Evolutionary conservation across 2,797 vertebrate genomes (phyloP), one percentile per base, ranked within the genome.

Genomic region (Microcaecilia unicolor): DNA sequence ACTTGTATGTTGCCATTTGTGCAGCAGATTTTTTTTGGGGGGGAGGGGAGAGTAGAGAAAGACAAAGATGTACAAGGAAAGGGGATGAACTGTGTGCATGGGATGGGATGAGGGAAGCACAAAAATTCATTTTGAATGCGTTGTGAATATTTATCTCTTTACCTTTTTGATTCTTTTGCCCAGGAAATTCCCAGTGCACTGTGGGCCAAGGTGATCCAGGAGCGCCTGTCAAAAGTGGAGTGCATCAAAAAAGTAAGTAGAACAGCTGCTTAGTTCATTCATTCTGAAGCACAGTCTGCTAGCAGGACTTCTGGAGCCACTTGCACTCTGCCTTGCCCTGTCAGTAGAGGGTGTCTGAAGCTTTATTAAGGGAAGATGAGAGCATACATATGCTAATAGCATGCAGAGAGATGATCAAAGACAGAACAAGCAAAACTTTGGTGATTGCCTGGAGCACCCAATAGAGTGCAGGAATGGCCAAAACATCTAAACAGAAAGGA

Each of bases 391-490:
- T 85, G 83, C 77, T 87, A 86, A 85, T 86, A 71, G 76, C 39
- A 48, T 72, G 76, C 72, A 80, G 76, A 74, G 80, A 77, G 78
- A 69, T 80, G 84, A 89, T 91, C 87, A 85, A 86, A 87, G 84
- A 67, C 63, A 70, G 67, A 87, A 81, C 78, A 88, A 76, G 83
- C 74, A 71, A 66, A 81, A 85, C 78, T 79, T 76, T 55, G 77
- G 81, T 81, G 83, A 84, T 87, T 75, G 88, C 89, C 89, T 81
- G 61, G 80, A 87, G 83, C 86, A 72, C 64, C 64, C 63, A 65
- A 64, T 61, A 49, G 51, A 49, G 41, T 44, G 28, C 16, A 22
- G 30, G n/a, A 53, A 52, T 54, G 51, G 56, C 34, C 48, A 46
- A 52, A 51, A 34, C 29, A 29, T 34, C 46, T 52, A 56, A 47